Conservation (phyloP, 2,888 invertebrate genomes). For the Sphaerophoria rueppellii region DNA sequence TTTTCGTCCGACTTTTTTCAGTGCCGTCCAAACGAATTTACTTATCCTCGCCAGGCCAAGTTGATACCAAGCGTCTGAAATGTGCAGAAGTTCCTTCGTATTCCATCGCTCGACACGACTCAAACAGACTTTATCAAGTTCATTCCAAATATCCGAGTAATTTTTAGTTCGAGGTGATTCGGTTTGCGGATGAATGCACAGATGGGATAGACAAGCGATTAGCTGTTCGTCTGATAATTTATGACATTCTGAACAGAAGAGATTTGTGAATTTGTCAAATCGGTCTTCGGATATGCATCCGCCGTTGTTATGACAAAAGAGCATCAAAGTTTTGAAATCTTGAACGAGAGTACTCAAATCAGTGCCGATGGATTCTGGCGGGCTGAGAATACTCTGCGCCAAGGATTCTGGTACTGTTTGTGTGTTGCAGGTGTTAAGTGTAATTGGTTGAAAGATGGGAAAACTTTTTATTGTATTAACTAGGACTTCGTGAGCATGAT, state of each 20-base stretch:
- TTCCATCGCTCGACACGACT: constrained; percentile 83
- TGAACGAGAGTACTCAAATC: constrained; percentile 73
- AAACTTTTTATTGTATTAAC: constrained; percentile 77
- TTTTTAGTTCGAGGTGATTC: constrained; percentile 84
- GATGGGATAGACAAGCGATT: constrained; percentile 82
- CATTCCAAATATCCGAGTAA: constrained; percentile 86
- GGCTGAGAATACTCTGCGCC: constrained; percentile 64
- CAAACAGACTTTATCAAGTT: constrained; percentile 86
- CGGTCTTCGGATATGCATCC: constrained; percentile 76
- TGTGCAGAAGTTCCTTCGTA: constrained; percentile 83
- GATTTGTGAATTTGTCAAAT: constrained; percentile 76
- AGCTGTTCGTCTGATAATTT: constrained; percentile 85
- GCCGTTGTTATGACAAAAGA: constrained; percentile 75
- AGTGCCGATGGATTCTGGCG: constrained; percentile 7
- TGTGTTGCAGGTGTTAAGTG: not conserved
- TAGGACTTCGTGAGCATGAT: constrained; percentile 79
- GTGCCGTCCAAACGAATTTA: constrained; percentile 84
- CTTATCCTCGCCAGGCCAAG: constrained; percentile 84
- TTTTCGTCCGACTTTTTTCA: constrained; percentile 84
- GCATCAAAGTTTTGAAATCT: constrained; percentile 75
- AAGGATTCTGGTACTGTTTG: constrained; percentile 3
- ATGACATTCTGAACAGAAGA: constrained; percentile 83
- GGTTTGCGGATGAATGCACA: constrained; percentile 84
- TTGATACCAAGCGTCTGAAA: constrained; percentile 86
- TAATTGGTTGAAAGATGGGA: constrained; percentile 74